These are phyloP conservation scores for Myiozetetes cayanensis DNA, from an alignment of 2,113 vertebrate genomes.

Conservation along the genomic window DNA sequence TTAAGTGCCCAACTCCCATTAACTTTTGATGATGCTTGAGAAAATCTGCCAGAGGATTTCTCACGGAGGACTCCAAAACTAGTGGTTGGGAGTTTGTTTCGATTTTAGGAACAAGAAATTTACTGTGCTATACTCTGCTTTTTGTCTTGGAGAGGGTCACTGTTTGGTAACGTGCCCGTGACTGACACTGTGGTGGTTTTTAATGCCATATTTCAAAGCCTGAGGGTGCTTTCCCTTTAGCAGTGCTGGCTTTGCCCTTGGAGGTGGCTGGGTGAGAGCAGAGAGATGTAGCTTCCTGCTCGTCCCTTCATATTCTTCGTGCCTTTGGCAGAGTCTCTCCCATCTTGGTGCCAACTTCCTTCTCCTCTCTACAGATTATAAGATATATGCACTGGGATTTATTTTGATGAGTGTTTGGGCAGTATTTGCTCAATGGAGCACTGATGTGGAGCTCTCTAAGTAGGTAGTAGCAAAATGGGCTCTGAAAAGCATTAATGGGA, in stretches of 20 bases:
- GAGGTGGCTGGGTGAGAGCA: not conserved
- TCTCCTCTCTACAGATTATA: not conserved
- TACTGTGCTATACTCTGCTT: not conserved
- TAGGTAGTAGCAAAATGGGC: not conserved
- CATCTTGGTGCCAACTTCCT: not conserved
- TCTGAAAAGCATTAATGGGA: not conserved
- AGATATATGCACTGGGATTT: not conserved
- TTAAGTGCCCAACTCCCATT: conserved; percentile 30
- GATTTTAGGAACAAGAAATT: not conserved
- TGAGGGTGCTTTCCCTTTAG: not conserved
- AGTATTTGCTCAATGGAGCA: not conserved
- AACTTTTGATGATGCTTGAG: conserved; percentile 19
- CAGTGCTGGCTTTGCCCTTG: not conserved
- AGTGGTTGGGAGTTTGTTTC: not conserved
- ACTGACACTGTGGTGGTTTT: not conserved
- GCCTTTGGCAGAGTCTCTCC: not conserved
- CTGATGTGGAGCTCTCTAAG: not conserved
- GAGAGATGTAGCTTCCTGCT: not conserved
- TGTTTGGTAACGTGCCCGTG: not conserved
- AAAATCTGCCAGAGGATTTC: not conserved
- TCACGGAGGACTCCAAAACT: not conserved
- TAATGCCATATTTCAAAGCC: not conserved
- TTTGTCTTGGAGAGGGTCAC: not conserved
- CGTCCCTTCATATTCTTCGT: accelerated
- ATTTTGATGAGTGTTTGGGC: not conserved